Base-by-base conservation (phyloP, 2,888 invertebrate species). In the Zele albiditarsus region DNA sequence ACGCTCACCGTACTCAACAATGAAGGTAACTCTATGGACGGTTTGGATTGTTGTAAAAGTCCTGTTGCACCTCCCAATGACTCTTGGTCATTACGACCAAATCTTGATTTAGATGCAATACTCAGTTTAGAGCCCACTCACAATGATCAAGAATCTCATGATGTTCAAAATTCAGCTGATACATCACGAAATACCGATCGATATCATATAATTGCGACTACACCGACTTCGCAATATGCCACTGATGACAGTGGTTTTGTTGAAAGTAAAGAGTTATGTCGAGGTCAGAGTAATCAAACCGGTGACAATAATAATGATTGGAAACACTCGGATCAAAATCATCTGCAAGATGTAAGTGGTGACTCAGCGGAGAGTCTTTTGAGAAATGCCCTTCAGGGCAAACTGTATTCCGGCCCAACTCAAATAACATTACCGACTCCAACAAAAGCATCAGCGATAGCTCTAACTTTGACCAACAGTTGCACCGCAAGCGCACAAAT, bases 1-100 rank as follows among this genome's bases (percentile, higher is more conserved):
- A 96, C 96, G 74, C 90, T 96, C 79, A 96, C 96, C 85, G 96
- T 96, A 87, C 92, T 96, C 86, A 96, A 96, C 89, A 95, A 94
- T 82, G 93, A 94, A 82, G 85, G 88, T 0, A 89, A 88, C 67
- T 89, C 89, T 5, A 89, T 89, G 88, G 89, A 89, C 77, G 88
- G 84, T 0, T 66, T 89, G 23, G 89, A 89, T 66, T 88, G 89
- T 49, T 88, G 89, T 82, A 89, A 89, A 74, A 89, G 91, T 89
- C 89, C 91, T 86, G 78, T 91, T 88, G 90, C 91, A 87, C 89
- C 91, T 83, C 90, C 91, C 89, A 91, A 94, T 85, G 91, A 92
- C 89, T 91, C 93, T 77, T 92, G 93, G 92, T 91, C 94, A 89
- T 87, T 92, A 81, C 92, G 95, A 90, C 92, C 93, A 0, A 91